Conservation (phyloP, 64 coral and sea anemone species). For the Montipora efflorescens region DNA sequence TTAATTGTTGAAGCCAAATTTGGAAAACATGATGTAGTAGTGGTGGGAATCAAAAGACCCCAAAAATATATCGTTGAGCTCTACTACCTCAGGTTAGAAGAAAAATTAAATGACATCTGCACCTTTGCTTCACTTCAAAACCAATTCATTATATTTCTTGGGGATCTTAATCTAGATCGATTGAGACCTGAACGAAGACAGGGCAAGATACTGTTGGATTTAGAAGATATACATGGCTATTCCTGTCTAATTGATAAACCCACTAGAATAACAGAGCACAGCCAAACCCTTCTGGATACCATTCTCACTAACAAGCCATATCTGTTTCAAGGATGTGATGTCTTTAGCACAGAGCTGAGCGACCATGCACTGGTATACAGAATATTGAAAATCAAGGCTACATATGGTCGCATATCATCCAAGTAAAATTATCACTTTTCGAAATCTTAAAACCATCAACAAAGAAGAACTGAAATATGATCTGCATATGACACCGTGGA, state of each 20-base stretch:
- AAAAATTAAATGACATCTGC: neutral
- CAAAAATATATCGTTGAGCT: neutral
- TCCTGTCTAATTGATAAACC: slow-evolving; percentile 6
- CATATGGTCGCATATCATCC: too few species aligned
- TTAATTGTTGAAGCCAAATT: slow-evolving; percentile 3
- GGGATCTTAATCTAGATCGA: slow-evolving; percentile 35
- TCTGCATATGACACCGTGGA: too few species aligned
- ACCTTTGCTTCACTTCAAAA: neutral
- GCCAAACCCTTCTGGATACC: slow-evolving; percentile 23
- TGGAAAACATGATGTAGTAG: slow-evolving; percentile 29
- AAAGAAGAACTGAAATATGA: too few species aligned
- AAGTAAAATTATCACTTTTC: too few species aligned
- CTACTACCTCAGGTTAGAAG: slow-evolving; percentile 11
- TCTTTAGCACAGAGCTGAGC: neutral
- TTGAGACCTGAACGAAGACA: slow-evolving; percentile 13
- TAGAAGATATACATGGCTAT: slow-evolving; percentile 34
- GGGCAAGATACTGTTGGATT: slow-evolving; percentile 20
- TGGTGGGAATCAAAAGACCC: neutral
- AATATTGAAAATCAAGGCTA: neutral
- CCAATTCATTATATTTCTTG: neutral
- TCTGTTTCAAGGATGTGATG: slow-evolving; percentile 19
- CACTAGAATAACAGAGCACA: slow-evolving; percentile 28
- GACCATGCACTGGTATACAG: slow-evolving; percentile 14
- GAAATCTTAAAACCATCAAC: too few species aligned
- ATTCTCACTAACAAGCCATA: slow-evolving; percentile 40